phyloP scores from a whole-genome alignment of 2,113 vertebrate species.

The Nerophis ophidion region DNA sequence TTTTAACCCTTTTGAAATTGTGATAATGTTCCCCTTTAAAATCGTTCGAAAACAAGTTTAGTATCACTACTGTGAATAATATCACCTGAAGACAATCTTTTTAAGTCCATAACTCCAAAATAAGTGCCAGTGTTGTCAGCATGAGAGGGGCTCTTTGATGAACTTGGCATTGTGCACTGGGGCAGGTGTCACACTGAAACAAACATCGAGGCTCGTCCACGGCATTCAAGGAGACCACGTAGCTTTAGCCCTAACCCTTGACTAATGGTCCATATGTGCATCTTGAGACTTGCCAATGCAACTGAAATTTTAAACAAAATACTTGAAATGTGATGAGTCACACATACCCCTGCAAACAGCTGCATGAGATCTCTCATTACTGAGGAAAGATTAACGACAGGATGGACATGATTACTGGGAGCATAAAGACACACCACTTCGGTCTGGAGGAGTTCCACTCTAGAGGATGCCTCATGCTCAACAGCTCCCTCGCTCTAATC shows the following conservation, averaged over 20 bases:
- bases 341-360: background rate
- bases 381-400: slow-evolving; percentile 16
- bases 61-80: no score
- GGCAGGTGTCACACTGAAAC: no score
- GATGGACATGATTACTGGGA: slow-evolving; percentile 12
- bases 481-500: background rate
- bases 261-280: background rate
- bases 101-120: no score
- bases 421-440: slow-evolving; percentile 4
- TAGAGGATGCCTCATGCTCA: background rate
- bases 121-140: no score
- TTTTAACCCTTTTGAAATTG: no score
- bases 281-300: background rate
- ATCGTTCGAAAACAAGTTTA: no score
- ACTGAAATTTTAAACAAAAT: background rate
- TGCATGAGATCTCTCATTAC: slow-evolving; percentile 15
- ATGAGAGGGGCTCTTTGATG: background rate
- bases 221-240: no score
- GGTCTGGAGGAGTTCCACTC: slow-evolving; percentile 4
- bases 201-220: background rate
- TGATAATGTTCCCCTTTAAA: no score
- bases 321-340: background rate
- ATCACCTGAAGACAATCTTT: no score
- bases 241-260: no score
- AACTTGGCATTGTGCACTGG: no score